Base-by-base conservation (phyloP, 2,797 vertebrate genomes). In the Phoeniculus purpureus region DNA sequence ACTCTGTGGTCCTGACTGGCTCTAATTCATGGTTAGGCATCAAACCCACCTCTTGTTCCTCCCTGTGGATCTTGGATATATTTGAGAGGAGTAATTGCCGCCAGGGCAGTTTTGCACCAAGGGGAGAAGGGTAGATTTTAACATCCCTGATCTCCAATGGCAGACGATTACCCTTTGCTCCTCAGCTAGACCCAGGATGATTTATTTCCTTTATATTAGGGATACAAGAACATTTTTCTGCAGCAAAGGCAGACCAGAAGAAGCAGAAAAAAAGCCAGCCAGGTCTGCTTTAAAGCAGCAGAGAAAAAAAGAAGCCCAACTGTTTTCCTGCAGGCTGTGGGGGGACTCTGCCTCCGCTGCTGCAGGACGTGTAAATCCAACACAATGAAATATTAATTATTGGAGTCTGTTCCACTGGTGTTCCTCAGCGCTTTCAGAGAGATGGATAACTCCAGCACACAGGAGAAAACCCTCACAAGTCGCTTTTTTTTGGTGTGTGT, bases 361-460 rank as follows among this genome's bases (percentile, higher is more conserved):
- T 34, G 81, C 85, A 88, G 80, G 89, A 91, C 1, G 26, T 62
- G 74, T 77, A 94, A 95, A 94, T 90, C 92, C 78, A 74, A 45
- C 23, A 56, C 90, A 77, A 94, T 95, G 67, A 93, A 95, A 95
- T 93, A 95, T 93, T 95, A 92, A 95, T 95, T 94, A 93, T 86
- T 86, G 86, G 71, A 81, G 54, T 71, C 75, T 61, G 66, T 55
- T 56, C 83, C 91, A 82, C 61, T 82, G 92, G 75, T 91, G 92
- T 48, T 84, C 43, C 64, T 87, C 40, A 2, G 75, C 45, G 70
- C 77, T 95, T 94, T 65, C 83, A 81, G 65, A 82, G 61, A 90
- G 87, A 4, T 2, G 65, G 85, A 74, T 61, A 82, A 86, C 81
- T 92, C 75, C 9, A 9, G 75, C 40, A 66, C 4, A 0, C 23